Base-by-base conservation (phyloP, 2,888 invertebrate genomes). In the Phymatocera aterrima region DNA sequence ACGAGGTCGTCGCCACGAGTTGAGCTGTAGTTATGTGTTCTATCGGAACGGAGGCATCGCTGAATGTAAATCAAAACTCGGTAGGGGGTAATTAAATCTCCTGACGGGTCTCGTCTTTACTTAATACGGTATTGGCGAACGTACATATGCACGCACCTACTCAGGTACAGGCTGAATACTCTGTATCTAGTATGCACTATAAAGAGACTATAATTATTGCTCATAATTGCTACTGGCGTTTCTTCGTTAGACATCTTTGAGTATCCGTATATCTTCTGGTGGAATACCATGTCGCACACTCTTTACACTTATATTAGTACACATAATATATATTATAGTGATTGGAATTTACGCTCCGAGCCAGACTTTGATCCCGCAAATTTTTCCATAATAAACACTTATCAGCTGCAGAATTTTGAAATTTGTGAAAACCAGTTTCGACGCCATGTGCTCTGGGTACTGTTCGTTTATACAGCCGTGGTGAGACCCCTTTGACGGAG, bases 21-120 rank as follows among this genome's bases (percentile, higher is more conserved):
- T 37, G 8, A 15, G 51, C n/a, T 72, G 51, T 72, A 51, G 31
- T 68, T 68, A 72, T 72, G 31, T 15, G 72, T 51, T 34, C 31
- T 78, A 78, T 78, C 78, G 54, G n/a, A 65, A 40, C 70, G 54
- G 65, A 68, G 31, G 65, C 43, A 78, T 78, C 78, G 68, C 65
- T 43, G 70, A 34, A 28, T 68, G 78, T 78, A 68, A 78, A 78
- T 78, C 78, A 78, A 54, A 70, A 57, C 68, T 51, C 15, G 54
- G 43, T 78, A 43, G 51, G 70, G 57, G 54, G 54, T 78, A 70
- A 78, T 78, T 78, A 78, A 78, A 78, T 40, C 21, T 40, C 54
- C 51, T 57, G 70, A 54, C 40, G 15, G 40, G 34, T 72, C 31
- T 72, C 51, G 34, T 51, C 51, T 21, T 51, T 21, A 31, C 34